Evolutionary conservation across 2,797 vertebrate genomes (phyloP), one percentile per base, ranked within the genome.

Genomic region (Aselliscus stoliczkanus): DNA sequence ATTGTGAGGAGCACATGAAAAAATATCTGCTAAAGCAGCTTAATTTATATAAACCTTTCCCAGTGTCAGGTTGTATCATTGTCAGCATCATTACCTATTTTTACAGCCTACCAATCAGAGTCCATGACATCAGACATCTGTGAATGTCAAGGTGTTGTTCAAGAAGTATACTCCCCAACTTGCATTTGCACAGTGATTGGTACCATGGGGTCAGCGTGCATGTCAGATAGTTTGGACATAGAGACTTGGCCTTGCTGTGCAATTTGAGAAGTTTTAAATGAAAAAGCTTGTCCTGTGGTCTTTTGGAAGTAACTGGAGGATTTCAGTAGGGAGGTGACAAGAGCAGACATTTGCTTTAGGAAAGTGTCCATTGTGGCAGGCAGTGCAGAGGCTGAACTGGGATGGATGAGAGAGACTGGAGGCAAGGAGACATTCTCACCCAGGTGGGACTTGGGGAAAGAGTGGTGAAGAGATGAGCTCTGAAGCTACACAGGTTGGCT

Each of bases 241-340:
- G 90, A 42, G 58, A 89, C n/a, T 29, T 86, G 64, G 76, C 52
- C 42, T 94, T 94, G 44, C 83, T 89, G 31, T 86, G 34, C 56
- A 77, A 77, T 75, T 96, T 93, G 65, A 79, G 67, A 91, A 17
- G 18, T 77, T 94, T 85, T 88, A 70, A 94, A 54, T 88, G 65
- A 84, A 91, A 67, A 69, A 65, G 50, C 9, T 89, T 89, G 54
- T 42, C 64, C 70, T 79, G 27, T 85, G 62, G 64, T 77, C 69
- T 93, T 94, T 88, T 79, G 79, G 62, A 82, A 86, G 69, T 44
- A 96, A 79, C 18, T 89, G 58, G 52, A 94, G 75, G 50, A 81
- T 86, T 81, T 88, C 25, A 27, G 25, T 58, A 90, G 80, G 64
- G 65, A 60, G 17, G 39, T 75, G 70, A 18, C 29, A 80, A 90